phyloP scores from a whole-genome alignment of 2,797 vertebrate genomes.

The Cercopithecus mitis region DNA sequence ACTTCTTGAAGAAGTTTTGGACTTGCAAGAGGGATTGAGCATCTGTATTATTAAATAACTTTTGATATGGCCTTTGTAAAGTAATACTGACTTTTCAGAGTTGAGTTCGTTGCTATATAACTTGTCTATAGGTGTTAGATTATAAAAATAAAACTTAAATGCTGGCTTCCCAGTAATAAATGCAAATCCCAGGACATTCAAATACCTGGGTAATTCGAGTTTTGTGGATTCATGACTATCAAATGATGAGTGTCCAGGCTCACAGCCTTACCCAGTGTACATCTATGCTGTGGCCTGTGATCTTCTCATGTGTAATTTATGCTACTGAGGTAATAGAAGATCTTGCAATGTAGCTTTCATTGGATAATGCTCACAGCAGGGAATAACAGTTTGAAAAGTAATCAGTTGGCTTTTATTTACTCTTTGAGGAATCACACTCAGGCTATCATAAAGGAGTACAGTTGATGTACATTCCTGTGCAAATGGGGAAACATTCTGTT shows the following conservation, averaged over 20 bases:
- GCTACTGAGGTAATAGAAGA: not conserved
- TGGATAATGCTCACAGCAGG: not conserved
- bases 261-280: not conserved
- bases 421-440: not conserved
- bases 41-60: not conserved
- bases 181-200: not conserved
- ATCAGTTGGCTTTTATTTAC: slow-evolving; percentile 32
- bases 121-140: not conserved
- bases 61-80: slow-evolving; percentile 25
- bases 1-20: not conserved
- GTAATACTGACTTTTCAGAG: not conserved
- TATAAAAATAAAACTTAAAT: slow-evolving; percentile 18
- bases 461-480: not conserved
- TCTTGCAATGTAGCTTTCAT: not conserved
- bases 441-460: not conserved
- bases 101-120: not conserved
- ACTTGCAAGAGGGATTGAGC: not conserved
- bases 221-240: not conserved
- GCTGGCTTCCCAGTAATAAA: not conserved
- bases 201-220: not conserved
- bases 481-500: not conserved
- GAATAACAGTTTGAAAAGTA: slow-evolving; percentile 35
- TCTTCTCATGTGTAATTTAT: not conserved
- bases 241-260: not conserved
- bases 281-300: not conserved